Percentiles rank a stretch among this genome's conserved stretches.
Conservation (phyloP, 1,140 invertebrate species). For the Nymphalis io region DNA sequence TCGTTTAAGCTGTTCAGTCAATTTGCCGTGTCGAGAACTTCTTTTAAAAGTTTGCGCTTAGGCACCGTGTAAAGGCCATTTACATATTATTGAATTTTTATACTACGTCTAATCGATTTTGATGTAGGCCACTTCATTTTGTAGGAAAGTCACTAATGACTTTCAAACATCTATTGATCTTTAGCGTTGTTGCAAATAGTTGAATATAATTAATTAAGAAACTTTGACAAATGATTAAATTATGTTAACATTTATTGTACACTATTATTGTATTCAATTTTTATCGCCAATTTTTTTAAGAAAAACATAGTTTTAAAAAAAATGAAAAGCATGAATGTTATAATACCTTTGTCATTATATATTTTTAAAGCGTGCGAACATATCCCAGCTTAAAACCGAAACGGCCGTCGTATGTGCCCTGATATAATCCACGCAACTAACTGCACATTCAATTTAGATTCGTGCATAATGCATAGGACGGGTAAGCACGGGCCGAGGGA, state of each 20-base stretch:
- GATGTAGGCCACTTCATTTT: conserved; percentile 44
- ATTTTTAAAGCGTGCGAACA: conserved; percentile 1
- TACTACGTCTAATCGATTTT: conserved; percentile 64
- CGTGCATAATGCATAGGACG: conserved; percentile 74
- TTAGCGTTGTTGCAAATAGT: background rate
- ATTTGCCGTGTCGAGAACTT: conserved; percentile 66
- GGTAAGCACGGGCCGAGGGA: conserved; percentile 52
- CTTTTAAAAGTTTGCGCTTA: conserved; percentile 69
- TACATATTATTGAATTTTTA: conserved; percentile 80
- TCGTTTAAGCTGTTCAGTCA: conserved; percentile 64
- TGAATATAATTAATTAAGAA: background rate
- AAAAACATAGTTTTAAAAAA: too few relatives aligned
- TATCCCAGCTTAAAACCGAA: conserved; percentile 13
- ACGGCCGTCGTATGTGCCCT: conserved; percentile 14
- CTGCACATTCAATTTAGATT: conserved; percentile 77
- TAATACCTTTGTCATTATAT: background rate
- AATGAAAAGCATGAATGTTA: too few relatives aligned
- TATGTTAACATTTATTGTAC: background rate
- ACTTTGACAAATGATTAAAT: too few relatives aligned
- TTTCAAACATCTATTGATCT: background rate
- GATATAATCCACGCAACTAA: conserved; percentile 67
- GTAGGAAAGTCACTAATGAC: conserved; percentile 8
- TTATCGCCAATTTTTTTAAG: too few relatives aligned
- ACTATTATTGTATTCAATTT: too few relatives aligned
- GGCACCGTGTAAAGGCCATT: conserved; percentile 64